Conservation (phyloP, 2,113 vertebrate species). For the Solea solea region DNA sequence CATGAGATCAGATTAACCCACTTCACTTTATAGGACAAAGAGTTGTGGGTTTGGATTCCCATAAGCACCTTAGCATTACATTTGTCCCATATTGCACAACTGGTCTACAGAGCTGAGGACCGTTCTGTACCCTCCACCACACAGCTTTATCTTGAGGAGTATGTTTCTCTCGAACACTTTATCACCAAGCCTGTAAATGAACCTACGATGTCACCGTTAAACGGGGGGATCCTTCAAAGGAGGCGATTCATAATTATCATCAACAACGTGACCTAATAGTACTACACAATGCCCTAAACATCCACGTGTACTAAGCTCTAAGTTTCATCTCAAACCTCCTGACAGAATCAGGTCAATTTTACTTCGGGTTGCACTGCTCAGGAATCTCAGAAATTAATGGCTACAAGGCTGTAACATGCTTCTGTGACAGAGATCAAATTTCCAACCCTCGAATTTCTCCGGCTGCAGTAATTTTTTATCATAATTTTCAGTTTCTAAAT, state of each 20-base stretch:
- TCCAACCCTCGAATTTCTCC: slow-evolving; percentile 2
- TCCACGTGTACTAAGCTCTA: background rate
- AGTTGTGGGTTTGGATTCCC: slow-evolving; percentile 12
- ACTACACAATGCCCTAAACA: background rate
- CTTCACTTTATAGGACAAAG: slow-evolving; percentile 13
- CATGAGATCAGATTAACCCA: slow-evolving; percentile 27
- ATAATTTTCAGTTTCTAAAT: background rate
- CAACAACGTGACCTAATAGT: background rate
- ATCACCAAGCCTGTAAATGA: background rate
- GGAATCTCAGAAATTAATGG: slow-evolving; percentile 7
- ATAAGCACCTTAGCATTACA: slow-evolving; percentile 32
- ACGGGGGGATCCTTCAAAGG: background rate
- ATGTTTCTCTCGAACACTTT: too few relatives aligned
- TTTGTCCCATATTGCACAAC: background rate
- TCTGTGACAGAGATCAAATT: background rate
- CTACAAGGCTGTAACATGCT: background rate
- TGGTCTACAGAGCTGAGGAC: background rate
- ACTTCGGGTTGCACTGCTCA: background rate
- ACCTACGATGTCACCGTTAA: background rate
- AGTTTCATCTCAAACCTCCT: background rate
- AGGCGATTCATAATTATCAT: background rate
- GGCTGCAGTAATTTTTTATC: background rate
- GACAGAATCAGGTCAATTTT: slow-evolving; percentile 7
- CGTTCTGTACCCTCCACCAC: too few relatives aligned
- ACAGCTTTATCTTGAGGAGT: too few relatives aligned